These are phyloP conservation scores for Nemapogon koenigi DNA, from an alignment of 2,888 invertebrate genomes.

Conservation along the genomic window DNA sequence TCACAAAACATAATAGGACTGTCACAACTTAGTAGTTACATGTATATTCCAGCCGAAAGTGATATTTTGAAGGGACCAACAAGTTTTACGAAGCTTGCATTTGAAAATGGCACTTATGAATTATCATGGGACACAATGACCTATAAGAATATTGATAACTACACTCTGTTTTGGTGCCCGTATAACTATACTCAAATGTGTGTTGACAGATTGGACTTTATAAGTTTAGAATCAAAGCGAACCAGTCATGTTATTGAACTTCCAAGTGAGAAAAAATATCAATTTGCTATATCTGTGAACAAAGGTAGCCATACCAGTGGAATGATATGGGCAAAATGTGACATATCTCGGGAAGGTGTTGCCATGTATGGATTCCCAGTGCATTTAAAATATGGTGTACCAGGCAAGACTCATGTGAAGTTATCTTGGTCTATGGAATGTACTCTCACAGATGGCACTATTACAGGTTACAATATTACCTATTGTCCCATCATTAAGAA, in stretches of 20 bases:
- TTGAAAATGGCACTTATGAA: conserved; percentile 74
- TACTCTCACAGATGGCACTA: conserved; percentile 72
- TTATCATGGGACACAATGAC: conserved; percentile 75
- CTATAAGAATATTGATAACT: conserved; percentile 56
- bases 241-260: conserved; percentile 67
- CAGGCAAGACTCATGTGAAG: conserved; percentile 42
- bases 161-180: conserved; percentile 83
- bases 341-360: conserved; percentile 49
- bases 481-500: conserved; percentile 72
- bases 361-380: conserved; percentile 63
- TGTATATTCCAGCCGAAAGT: conserved; percentile 66
- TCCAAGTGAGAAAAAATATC: conserved; percentile 66
- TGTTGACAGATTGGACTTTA: conserved; percentile 54
- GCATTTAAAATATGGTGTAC: conserved; percentile 34
- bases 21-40: conserved; percentile 60
- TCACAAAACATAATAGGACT: conserved; percentile 68
- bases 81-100: conserved; percentile 75
- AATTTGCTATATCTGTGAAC: conserved; percentile 85
- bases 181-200: conserved; percentile 57
- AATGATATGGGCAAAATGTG: conserved; percentile 84
- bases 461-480: conserved; percentile 76
- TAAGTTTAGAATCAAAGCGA: conserved; percentile 33
- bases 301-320: conserved; percentile 74
- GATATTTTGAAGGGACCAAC: conserved; percentile 55
- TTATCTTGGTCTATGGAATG: conserved; percentile 77